Evolutionary conservation across 2,888 invertebrate genomes (phyloP).

Genomic region (Itoplectis maculator): DNA sequence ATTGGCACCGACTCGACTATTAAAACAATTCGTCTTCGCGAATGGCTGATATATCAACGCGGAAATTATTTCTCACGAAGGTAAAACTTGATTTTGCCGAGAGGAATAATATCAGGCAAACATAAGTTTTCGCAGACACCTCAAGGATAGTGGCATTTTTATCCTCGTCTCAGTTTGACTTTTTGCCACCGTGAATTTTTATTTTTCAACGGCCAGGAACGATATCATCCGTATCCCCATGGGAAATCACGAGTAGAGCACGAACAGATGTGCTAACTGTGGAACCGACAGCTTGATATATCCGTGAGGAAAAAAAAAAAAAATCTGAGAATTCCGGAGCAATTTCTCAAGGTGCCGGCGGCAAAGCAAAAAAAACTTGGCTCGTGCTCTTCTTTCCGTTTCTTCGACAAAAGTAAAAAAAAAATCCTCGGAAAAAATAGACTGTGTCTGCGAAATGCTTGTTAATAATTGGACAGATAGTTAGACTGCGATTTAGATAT

Average conservation of each 20-base stretch:
- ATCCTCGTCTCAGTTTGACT: conserved; percentile 10
- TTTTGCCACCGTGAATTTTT: conserved; percentile 1
- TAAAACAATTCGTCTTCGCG: neutral
- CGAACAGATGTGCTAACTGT: conserved; percentile 10
- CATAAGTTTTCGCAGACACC: neutral
- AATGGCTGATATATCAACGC: neutral
- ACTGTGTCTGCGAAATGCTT: neutral
- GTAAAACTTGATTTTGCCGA: too few species aligned
- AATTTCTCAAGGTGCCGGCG: neutral
- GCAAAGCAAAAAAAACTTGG: neutral
- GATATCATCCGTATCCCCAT: conserved; percentile 5
- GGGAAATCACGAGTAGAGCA: conserved; percentile 47
- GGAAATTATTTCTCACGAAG: too few species aligned
- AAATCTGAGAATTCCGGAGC: neutral
- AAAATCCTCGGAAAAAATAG: neutral
- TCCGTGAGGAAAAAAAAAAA: neutral
- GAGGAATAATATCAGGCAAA: too few species aligned
- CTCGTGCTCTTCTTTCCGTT: neutral
- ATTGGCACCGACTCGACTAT: neutral
- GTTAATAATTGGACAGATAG: too few species aligned
- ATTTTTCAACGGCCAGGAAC: conserved; percentile 11
- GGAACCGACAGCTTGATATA: conserved; percentile 28
- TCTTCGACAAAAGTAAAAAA: neutral
- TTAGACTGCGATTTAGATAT: too few species aligned
- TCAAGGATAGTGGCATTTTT: neutral